These are phyloP conservation scores for Tetragonisca angustula DNA, from an alignment of 2,888 invertebrate genomes.

Conservation along the genomic window DNA sequence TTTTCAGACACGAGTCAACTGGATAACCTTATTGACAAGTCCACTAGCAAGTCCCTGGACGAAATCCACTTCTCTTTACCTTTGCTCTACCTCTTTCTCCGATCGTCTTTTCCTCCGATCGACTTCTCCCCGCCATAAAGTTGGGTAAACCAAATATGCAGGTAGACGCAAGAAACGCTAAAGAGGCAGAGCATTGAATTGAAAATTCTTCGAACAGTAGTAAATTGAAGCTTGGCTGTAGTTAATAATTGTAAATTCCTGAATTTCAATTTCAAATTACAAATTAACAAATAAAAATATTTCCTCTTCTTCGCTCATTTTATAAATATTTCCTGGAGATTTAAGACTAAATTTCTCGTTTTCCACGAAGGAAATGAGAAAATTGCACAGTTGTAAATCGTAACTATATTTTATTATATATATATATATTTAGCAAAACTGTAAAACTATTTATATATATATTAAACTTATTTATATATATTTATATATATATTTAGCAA, in stretches of 20 bases:
- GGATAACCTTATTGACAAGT: slow-evolving; percentile 36
- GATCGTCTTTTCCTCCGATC: background rate
- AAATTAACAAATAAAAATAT: too few species aligned
- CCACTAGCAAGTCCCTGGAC: slow-evolving; percentile 16
- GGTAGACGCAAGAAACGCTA: background rate
- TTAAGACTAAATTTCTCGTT: too few species aligned
- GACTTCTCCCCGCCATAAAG: background rate
- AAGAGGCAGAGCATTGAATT: background rate
- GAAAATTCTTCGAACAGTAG: background rate
- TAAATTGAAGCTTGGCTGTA: background rate
- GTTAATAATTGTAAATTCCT: background rate
- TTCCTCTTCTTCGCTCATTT: too few species aligned
- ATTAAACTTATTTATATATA: too few species aligned
- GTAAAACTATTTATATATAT: too few species aligned
- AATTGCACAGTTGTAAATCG: too few species aligned
- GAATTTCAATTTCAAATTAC: too few species aligned
- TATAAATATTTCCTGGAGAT: too few species aligned
- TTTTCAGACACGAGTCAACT: slow-evolving; percentile 7
- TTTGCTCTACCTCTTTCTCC: background rate
- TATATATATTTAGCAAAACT: too few species aligned
- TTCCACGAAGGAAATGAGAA: too few species aligned
- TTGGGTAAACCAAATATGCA: background rate
- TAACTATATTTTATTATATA: too few species aligned
- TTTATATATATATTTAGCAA: too few species aligned
- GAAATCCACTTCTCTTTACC: slow-evolving; percentile 31